A percentile compares a stretch with the other conserved stretches of the same genome.
Evolutionary conservation across 2,888 invertebrate genomes (phyloP).

Genomic region (Chalcosyrphus nemorum): DNA sequence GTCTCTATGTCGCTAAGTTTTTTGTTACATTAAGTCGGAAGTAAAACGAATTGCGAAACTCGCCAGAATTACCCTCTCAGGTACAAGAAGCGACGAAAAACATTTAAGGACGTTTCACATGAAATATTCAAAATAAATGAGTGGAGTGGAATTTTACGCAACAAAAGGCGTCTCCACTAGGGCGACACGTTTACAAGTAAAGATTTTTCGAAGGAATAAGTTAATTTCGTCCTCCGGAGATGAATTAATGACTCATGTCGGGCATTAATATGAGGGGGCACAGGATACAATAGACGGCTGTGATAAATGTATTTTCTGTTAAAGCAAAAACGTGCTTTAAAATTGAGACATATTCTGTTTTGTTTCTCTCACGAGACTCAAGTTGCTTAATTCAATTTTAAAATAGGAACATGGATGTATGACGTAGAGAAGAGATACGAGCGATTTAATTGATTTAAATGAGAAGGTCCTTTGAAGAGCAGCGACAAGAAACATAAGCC

Average conservation of each 20-base stretch:
- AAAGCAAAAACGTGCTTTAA: background rate
- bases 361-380: too few relatives aligned
- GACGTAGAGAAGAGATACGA: too few relatives aligned
- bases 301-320: background rate
- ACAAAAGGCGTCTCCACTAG: too few relatives aligned
- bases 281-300: too few relatives aligned
- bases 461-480: too few relatives aligned
- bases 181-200: too few relatives aligned
- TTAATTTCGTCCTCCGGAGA: background rate
- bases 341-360: too few relatives aligned
- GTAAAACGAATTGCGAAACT: background rate
- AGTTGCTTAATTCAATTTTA: background rate
- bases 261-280: background rate
- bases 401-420: too few relatives aligned
- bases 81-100: background rate
- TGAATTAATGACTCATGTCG: slow-evolving; percentile 14
- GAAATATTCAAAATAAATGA: slow-evolving; percentile 16
- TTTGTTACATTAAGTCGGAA: background rate
- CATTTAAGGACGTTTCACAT: background rate
- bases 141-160: background rate
- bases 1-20: background rate
- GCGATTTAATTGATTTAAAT: background rate
- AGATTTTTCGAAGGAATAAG: slow-evolving; percentile 3
- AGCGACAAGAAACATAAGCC: too few relatives aligned
- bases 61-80: background rate